Evolutionary conservation across 1,140 invertebrate genomes (phyloP).

Genomic region (Magallana angulata): DNA sequence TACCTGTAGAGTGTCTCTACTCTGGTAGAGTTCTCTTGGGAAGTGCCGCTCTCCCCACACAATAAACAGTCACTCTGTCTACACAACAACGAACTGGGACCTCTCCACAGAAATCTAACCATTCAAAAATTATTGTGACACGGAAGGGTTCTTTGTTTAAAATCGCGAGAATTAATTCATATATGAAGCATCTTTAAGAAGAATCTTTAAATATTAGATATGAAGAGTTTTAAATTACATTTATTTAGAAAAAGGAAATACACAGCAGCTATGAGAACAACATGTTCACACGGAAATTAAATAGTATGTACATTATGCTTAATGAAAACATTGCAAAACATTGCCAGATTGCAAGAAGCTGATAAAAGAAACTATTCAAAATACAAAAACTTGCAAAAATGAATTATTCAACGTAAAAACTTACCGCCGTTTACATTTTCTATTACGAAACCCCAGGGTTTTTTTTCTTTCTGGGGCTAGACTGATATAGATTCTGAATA

Average conservation of each 20-base stretch:
- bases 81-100: not conserved
- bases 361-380: not conserved
- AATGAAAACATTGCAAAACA: not conserved
- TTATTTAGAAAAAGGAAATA: too few species aligned
- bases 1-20: constrained; percentile 14
- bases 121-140: not conserved
- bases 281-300: too few species aligned
- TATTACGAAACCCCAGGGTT: not conserved
- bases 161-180: not conserved
- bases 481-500: not conserved
- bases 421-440: not conserved
- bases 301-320: too few species aligned
- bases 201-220: constrained; percentile 4
- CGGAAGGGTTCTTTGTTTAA: not conserved
- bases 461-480: not conserved
- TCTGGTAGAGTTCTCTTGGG: not conserved
- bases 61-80: not conserved
- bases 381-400: not conserved
- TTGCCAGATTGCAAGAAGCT: not conserved
- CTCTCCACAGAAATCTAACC: not conserved
- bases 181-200: not conserved
- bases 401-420: constrained; percentile 10
- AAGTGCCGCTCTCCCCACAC: not conserved
- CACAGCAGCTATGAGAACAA: too few species aligned
- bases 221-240: not conserved